Conservation (phyloP, 2,888 invertebrate species). For the Dicyrtoma fusca region DNA sequence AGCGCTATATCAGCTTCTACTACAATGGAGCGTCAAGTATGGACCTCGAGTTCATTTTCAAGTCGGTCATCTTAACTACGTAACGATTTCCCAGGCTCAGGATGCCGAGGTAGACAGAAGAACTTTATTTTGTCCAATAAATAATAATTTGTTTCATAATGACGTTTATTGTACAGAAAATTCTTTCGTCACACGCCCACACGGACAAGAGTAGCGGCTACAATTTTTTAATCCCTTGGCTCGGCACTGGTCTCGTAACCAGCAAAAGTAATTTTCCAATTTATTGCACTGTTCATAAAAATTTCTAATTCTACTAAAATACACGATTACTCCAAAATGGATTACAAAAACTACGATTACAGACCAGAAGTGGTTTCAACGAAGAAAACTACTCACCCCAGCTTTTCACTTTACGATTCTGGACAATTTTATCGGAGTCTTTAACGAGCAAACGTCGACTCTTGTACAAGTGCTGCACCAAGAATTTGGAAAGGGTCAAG, state of each 20-base stretch:
- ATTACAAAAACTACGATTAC: too few relatives aligned
- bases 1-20: too few relatives aligned
- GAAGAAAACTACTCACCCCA: constrained; percentile 67
- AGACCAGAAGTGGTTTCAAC: constrained; percentile 64
- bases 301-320: too few relatives aligned
- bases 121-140: neutral
- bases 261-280: too few relatives aligned
- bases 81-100: too few relatives aligned
- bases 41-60: too few relatives aligned
- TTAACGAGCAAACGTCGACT: constrained; percentile 65
- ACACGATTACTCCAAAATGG: too few relatives aligned
- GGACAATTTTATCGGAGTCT: constrained; percentile 67
- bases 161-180: constrained; percentile 7
- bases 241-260: constrained; percentile 44
- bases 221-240: constrained; percentile 41
- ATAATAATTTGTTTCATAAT: too few relatives aligned
- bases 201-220: constrained; percentile 46
- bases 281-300: too few relatives aligned
- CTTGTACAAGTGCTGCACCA: constrained; percentile 62
- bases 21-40: too few relatives aligned
- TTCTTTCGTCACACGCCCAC: constrained; percentile 35
- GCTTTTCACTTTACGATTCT: constrained; percentile 69
- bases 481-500: constrained; percentile 58
- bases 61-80: too few relatives aligned
- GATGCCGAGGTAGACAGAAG: too few relatives aligned